Evolutionary conservation across 2,113 vertebrate genomes (phyloP).

Genomic region (Peromyscus californicus): DNA sequence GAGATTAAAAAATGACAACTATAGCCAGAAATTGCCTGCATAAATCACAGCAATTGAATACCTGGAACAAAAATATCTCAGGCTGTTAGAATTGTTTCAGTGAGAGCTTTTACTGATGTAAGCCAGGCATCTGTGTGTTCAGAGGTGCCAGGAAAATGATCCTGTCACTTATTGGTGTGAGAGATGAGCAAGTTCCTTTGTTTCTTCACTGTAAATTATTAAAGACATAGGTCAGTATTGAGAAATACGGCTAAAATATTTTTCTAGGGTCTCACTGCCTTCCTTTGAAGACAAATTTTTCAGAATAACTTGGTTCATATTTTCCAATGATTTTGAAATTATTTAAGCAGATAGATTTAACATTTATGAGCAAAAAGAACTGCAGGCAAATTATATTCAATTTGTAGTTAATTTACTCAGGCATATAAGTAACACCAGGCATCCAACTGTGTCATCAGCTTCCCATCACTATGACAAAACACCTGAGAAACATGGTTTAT

Average conservation of each 20-base stretch:
- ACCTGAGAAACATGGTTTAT: background rate
- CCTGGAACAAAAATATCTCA: background rate
- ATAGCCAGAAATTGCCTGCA: background rate
- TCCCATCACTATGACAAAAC: background rate
- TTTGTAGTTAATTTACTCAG: background rate
- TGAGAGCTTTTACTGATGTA: background rate
- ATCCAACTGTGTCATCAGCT: too few relatives aligned
- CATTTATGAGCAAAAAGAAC: background rate
- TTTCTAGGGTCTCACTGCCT: background rate
- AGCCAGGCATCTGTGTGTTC: background rate
- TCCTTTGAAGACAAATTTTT: constrained; percentile 30
- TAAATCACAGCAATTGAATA: background rate
- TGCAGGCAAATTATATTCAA: background rate
- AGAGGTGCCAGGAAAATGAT: background rate
- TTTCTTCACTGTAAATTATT: background rate
- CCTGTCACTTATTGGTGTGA: background rate
- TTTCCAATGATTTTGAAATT: background rate
- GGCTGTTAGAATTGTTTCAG: background rate
- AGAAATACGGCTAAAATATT: background rate
- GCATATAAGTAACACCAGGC: background rate
- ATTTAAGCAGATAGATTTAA: background rate
- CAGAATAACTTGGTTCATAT: background rate
- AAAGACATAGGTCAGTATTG: background rate
- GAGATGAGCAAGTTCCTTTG: background rate
- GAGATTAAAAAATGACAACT: background rate